phyloP scores from a whole-genome alignment of 2,888 invertebrate genomes.

The Dione vanillae region DNA sequence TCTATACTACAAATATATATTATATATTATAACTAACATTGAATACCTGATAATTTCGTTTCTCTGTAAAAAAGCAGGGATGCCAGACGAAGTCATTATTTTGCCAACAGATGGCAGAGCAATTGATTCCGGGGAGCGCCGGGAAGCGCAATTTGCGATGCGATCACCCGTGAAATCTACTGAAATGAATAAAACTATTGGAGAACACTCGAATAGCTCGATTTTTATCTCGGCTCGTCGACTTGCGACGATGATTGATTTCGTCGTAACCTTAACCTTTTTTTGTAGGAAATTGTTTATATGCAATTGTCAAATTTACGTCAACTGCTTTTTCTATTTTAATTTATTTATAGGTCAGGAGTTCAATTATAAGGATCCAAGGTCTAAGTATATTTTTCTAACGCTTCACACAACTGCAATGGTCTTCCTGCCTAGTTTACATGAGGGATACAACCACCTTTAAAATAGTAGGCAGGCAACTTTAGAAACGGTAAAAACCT shows the following conservation, averaged over 20 bases:
- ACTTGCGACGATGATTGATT: constrained; percentile 47
- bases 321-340: not conserved
- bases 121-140: constrained; percentile 75
- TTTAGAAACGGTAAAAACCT: too few species aligned
- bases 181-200: constrained; percentile 82
- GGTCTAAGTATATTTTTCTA: too few species aligned
- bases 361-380: too few species aligned
- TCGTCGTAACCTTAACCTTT: constrained; percentile 29
- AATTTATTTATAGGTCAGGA: too few species aligned
- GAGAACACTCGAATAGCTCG: constrained; percentile 65
- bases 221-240: constrained; percentile 55
- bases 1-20: too few species aligned
- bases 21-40: not conserved
- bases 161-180: constrained; percentile 79
- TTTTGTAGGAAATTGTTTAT: not conserved
- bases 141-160: constrained; percentile 78
- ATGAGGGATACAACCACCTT: too few species aligned
- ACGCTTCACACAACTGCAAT: too few species aligned
- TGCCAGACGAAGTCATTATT: constrained; percentile 81
- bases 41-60: not conserved
- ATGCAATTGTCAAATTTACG: not conserved
- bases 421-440: too few species aligned
- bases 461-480: too few species aligned
- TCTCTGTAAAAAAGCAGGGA: constrained; percentile 41
- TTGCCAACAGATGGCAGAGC: constrained; percentile 82